Evolutionary conservation across 2,113 vertebrate genomes (phyloP), one percentile per base, ranked within the genome.

Genomic region (Mobula hypostoma): DNA sequence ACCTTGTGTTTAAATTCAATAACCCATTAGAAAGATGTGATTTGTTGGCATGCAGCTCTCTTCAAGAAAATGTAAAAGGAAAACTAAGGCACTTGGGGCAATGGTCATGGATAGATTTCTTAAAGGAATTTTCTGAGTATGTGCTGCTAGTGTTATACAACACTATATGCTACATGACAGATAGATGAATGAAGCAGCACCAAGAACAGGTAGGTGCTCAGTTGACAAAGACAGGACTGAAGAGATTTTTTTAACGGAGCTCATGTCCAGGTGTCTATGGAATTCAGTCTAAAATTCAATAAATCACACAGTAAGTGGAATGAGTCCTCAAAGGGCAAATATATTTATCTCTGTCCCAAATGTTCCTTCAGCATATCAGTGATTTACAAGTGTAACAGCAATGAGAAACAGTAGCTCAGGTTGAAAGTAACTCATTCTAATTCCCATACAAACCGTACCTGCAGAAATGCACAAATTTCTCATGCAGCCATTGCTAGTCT

Each of bases 231-330:
- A 36, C 85, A 90, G 24, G 40, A 74, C 70, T 74, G 68, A 76
- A 93, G 9, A 93, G 68, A 93, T 93, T 76, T 76, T 92, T 70
- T 76, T 93, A 36, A 40, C 24, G 72, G 74, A 93, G 24, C 17
- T 70, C 27, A 74, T 14, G 74, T 56, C 91, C 91, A 72, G 90
- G 32, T 93, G 90, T 36, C 32, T 5, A 21, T 76, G 24, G 68
- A 74, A 93, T 93, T 93, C 5, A 70, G 70, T 74, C 56, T 93
- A 93, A 9, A 93, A 74, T 93, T 32, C 36, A 93, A 93, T 93
- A 74, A 74, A 93, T 74, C 63, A 93, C 36, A 93, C 91, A 48
- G 36, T 72, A 40, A 74, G 68, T 72, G 19, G 36, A 76, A n/a
- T 90, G 87, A 90, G 61, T 68, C 14, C n/a, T 29, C 58, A 68